Evolutionary conservation across 1,140 invertebrate species (phyloP), one percentile per base, ranked within the genome.

Genomic region (Conus ventricosus): DNA sequence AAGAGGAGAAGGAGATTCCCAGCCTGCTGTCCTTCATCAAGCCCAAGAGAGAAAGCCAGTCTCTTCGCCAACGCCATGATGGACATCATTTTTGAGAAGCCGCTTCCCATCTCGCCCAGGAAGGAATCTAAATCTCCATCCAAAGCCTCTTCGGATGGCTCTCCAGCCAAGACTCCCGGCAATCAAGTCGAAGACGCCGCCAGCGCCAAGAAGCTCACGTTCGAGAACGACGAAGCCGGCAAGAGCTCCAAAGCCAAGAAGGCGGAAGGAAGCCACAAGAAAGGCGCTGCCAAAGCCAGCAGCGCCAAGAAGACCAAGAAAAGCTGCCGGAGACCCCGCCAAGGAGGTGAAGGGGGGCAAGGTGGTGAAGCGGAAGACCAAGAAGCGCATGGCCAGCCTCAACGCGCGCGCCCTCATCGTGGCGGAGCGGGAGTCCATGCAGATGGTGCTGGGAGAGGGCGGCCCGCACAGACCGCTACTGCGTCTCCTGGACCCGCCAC

Each of bases 21-120:
- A 87, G 85, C 23, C 75, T 87, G 53, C 39, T 78, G 23, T 87
- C 85, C 13, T 87, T 87, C 75, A 75, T 87, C 71, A 87, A 87
- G 25, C 85, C 85, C 17, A 92, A 91, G 88, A 81, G 93, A 55
- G 92, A 92, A 92, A 84, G 93, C 93, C 15, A 93, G 93, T 88
- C 80, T 93, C 20, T 92, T 91, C 90, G 93, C 93, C 39, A 88
- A 88, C 54, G 90, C 89, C 54, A 90, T 89, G 83, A 90, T 92
- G 23, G 91, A 93, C 75, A 92, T 93, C 55, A 76, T 92, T 60
- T 92, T 87, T 89, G 92, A 93, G 63, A 92, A 90, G 60, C 87
- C 89, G 20, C 86, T 89, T 60, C 87, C 89, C 20, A 82, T 89
- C 51, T 86, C 55, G 67, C 27, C 88, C 39, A 89, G 87, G 57